A percentile compares a stretch with the other conserved stretches of the same genome.
Evolutionary conservation across 2,888 invertebrate species (phyloP).

Genomic region (Seira ritae): DNA sequence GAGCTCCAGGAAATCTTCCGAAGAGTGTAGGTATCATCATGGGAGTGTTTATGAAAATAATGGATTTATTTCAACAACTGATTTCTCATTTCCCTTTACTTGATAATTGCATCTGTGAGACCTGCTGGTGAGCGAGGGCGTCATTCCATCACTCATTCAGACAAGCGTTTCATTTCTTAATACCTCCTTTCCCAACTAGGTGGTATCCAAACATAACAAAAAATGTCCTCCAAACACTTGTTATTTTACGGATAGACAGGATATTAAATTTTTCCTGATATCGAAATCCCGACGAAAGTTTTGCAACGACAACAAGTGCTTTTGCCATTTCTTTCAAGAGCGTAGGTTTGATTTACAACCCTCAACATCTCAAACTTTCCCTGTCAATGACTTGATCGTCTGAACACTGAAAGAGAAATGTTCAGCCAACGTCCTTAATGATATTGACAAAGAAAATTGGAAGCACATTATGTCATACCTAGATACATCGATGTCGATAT

Average conservation of each 20-base stretch:
- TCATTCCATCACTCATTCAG: too few relatives aligned
- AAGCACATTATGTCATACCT: too few relatives aligned
- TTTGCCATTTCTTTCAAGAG: background rate
- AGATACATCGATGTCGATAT: too few relatives aligned
- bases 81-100: background rate
- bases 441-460: constrained; percentile 59
- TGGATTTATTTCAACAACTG: background rate
- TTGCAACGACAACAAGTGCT: background rate
- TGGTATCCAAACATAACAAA: too few relatives aligned
- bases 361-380: background rate
- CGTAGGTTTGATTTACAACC: background rate
- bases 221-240: background rate
- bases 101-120: too few relatives aligned
- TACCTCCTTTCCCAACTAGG: too few relatives aligned
- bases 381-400: constrained; percentile 2
- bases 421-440: constrained; percentile 23
- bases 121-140: too few relatives aligned
- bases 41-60: background rate
- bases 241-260: background rate
- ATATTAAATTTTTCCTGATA: background rate
- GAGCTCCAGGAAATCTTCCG: too few relatives aligned
- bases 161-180: too few relatives aligned
- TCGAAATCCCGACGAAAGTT: background rate
- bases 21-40: background rate
- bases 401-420: too few relatives aligned